Percentiles rank a stretch among this genome's conserved stretches.
Evolutionary conservation across 37 sponge, comb jelly and placozoan genomes (phyloP).

Genomic region (Petrosia ficiformis): DNA sequence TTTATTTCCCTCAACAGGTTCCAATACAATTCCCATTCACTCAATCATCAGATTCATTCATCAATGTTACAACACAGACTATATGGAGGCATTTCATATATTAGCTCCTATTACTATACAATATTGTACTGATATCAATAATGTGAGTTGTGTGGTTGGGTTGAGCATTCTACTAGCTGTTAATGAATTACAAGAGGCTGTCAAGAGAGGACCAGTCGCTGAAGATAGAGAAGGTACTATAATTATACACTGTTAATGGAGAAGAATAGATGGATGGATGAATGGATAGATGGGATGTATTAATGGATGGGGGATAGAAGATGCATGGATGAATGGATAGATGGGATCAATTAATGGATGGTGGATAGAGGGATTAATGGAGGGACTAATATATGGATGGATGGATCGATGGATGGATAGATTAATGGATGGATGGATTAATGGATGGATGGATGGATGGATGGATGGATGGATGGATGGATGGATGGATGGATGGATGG

Average conservation of each 20-base stretch:
- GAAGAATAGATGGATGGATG: no score
- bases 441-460: no score
- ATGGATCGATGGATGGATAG: no score
- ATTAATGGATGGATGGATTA: no score
- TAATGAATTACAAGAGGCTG: not conserved
- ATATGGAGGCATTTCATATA: conserved; percentile 63
- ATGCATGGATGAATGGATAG: no score
- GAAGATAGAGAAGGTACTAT: conserved; percentile 10
- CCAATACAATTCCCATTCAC: conserved; percentile 41
- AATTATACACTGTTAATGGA: not conserved
- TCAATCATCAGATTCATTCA: conserved; percentile 54
- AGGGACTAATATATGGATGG: no score
- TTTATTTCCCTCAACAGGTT: not conserved
- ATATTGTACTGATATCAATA: not conserved
- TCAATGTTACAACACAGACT: conserved; percentile 50
- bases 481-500: no score
- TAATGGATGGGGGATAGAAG: no score
- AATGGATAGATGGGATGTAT: no score
- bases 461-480: no score
- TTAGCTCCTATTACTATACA: conserved; percentile 33
- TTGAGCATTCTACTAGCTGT: conserved; percentile 7
- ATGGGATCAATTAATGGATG: no score
- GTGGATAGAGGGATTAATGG: no score
- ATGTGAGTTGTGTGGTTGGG: not conserved
- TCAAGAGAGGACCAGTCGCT: conserved; percentile 3